Evolutionary conservation across 2,888 invertebrate genomes (phyloP), one percentile per base, ranked within the genome.

Genomic region (Cerceris ruficornis): DNA sequence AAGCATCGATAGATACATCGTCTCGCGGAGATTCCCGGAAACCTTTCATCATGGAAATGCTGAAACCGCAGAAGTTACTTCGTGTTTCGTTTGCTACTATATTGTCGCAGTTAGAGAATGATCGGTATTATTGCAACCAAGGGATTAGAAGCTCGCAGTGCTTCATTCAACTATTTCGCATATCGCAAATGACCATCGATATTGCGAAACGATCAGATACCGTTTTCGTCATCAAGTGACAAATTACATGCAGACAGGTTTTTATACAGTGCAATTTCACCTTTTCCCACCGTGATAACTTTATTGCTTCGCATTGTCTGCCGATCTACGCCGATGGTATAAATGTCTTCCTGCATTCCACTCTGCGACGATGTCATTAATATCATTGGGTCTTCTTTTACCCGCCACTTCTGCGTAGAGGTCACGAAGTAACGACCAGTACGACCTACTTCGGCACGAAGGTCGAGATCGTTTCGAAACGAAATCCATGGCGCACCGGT

Each of bases 281-380:
- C 71, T 69, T 77, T 69, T 72, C 67, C 72, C 55, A 11, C 71
- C 15, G 60, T 66, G 76, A 64, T 75, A 74, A 78, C 69, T 84
- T 86, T 84, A 84, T 81, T 79, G 71, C 77, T 60, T 39, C 28
- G 69, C 76, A 79, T 82, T 84, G 84, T 82, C 75, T 68, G 70
- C 59, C 61, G 67, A 67, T 66, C 71, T 69, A 42, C 52, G 52
- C 52, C 59, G 64, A 52, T 74, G 72, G 64, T 83, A 86, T 69
- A 80, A 81, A 77, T 62, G 81, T 84, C 84, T 78, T 70, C 58
- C 67, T 28, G 73, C 67, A 68, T 84, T 76, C 79, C 69, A 61
- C 72, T 71, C 65, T 59, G 43, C 54, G 57, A 28, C 61, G 72
- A 61, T 43, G 73, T 82, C 84, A 77, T 86, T 86, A 86, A 86